Base-by-base conservation (phyloP, 2,797 vertebrate genomes). In the Scolopax bukidnonensis region DNA sequence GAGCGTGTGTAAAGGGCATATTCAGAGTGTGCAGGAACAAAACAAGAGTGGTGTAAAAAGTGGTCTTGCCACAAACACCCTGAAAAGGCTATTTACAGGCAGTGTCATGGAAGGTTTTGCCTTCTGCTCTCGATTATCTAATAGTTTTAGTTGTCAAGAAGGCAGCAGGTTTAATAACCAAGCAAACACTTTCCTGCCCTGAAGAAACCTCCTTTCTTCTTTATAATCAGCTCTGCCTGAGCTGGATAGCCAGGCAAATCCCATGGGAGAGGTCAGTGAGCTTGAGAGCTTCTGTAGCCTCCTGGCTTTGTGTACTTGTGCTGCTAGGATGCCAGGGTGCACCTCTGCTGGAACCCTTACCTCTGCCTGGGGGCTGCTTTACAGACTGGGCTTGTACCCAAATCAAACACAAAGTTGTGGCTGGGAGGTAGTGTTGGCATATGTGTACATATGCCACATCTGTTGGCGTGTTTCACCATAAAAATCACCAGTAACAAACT, bases 1-100 rank as follows among this genome's bases (percentile, higher is more conserved):
- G 27, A 56, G 12, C n/a, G 19, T 3, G 0, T n/a, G 10, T 6
- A 33, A 63, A 43, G 6, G 12, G 6, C 0, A 0, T 23, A 18
- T 28, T 54, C 1, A 0, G 2, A 40, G 40, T 32, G 56, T 61
- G 56, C 56, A 43, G 54, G 36, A 81, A 51, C 23, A 71, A 59
- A 93, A 6, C 3, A 50, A 21, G 30, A 48, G 20, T 4, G 17
- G 17, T 68, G 54, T 40, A 40, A 85, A 40, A 84, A 71, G 11
- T 50, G 30, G 7, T 25, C 12, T 54, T 85, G 36, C 57, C 60
- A 43, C 30, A 48, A 64, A n/a, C 36, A 51, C 25, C 36, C 32
- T 41, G 12, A 32, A 81, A 76, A 93, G 47, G 28, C 4, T 47
- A 4, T 84, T 84, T 92, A 59, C 0, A 9, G 81, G 12, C 5